Evolutionary conservation across 2,113 vertebrate species (phyloP).

Genomic region (Sander vitreus): DNA sequence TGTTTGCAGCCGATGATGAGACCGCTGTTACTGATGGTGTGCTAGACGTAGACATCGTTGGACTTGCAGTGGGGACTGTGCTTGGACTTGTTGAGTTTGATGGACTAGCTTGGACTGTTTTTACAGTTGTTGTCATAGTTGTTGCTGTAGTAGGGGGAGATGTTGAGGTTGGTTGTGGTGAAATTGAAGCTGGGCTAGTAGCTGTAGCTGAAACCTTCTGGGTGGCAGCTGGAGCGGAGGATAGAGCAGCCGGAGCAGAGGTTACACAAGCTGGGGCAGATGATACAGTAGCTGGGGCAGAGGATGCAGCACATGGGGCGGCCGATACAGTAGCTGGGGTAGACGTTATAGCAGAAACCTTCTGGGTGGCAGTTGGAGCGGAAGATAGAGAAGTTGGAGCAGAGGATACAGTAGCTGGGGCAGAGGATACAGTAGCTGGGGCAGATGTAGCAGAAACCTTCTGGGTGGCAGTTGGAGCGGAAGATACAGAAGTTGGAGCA

Average conservation of each 20-base stretch:
- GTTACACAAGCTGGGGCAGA: background rate
- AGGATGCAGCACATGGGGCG: too few relatives aligned
- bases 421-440: too few relatives aligned
- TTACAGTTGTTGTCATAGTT: slow-evolving; percentile 17
- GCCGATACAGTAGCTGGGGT: too few relatives aligned
- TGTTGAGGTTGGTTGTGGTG: background rate
- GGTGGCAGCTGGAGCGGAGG: background rate
- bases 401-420: background rate
- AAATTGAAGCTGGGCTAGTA: background rate
- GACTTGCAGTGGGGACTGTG: slow-evolving; percentile 34
- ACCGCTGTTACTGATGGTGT: slow-evolving; percentile 12
- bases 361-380: too few relatives aligned
- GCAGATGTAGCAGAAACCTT: background rate
- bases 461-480: background rate
- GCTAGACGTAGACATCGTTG: slow-evolving; percentile 30
- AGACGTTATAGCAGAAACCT: too few relatives aligned
- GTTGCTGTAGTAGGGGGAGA: background rate
- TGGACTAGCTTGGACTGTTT: background rate
- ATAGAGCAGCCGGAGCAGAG: too few relatives aligned
- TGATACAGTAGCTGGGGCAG: background rate
- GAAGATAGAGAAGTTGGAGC: background rate
- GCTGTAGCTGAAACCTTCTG: background rate
- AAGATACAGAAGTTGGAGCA: too few relatives aligned
- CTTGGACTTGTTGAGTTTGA: slow-evolving; percentile 8
- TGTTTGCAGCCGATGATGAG: slow-evolving; percentile 10